Base-by-base conservation (phyloP, 2,797 vertebrate genomes). In the Chelonia mydas region DNA sequence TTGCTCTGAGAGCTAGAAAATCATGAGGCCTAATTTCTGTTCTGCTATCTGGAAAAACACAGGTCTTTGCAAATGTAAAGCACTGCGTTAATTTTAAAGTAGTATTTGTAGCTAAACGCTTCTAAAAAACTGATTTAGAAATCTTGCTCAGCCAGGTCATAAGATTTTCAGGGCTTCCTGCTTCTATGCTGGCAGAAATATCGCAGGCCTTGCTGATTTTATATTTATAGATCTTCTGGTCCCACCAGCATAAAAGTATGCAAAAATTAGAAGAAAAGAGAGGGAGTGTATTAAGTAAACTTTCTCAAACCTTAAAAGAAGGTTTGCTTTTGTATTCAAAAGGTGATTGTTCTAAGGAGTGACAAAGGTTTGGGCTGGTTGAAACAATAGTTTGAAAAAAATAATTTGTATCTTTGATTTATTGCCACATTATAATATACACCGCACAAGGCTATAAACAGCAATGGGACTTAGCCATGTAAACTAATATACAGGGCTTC, bases 401-500 rank as follows among this genome's bases (percentile, higher is more conserved):
- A 33, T 92, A 4, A 91, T 86, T 74, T 2, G 31, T 7, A 87
- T 54, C 25, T 54, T 16, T 3, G 2, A 55, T 89, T 89, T 68
- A 77, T 50, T 90, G 16, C 33, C 47, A 1, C 83, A 92, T 57
- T 80, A 15, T 59, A 16, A 21, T 16, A 37, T 1, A 6, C 28
- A 49, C 1, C 0, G 41, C 5, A 87, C 3, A 41, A 85, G 3
- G 11, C 81, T 81, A 79, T 45, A 72, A 90, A 49, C 11, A 15
- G 77, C 13, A 65, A 68, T 84, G 45, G 87, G 2, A 41, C 76
- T 79, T 83, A 41, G 17, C 4, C 81, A 72, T 65, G 45, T 47
- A 88, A 92, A 84, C 47, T 10, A 93, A 88, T 65, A 72, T n/a
- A 83, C 84, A 77, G 91, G 23, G 68, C 7, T 88, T 90, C 72